Evolutionary conservation across 2,113 vertebrate genomes (phyloP).

Genomic region (Glaucidium brasilianum): DNA sequence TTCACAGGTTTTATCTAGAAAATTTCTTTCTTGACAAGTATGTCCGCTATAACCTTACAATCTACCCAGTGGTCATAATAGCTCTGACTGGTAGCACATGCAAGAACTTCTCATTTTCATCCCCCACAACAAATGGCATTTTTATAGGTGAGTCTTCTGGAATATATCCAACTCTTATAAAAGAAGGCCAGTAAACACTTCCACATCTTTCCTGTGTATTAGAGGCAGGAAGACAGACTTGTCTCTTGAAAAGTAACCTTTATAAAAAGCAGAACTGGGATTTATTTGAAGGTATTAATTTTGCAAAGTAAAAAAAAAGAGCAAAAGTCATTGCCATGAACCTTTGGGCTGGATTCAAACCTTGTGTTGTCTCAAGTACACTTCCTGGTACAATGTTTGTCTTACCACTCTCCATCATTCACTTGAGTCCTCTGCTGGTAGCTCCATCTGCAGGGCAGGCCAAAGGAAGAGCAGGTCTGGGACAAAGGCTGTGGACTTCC

Average conservation of each 20-base stretch:
- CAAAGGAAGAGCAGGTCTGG: not conserved
- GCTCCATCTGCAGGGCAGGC: not conserved
- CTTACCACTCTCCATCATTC: not conserved
- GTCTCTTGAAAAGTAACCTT: not conserved
- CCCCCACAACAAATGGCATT: conserved; percentile 57
- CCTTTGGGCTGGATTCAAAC: not conserved
- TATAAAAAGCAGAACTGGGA: not conserved
- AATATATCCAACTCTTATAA: not conserved
- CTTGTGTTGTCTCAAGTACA: not conserved
- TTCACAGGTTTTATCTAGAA: conserved; percentile 79
- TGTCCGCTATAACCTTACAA: conserved; percentile 76
- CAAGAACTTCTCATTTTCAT: conserved; percentile 45
- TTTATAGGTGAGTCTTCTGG: conserved; percentile 73
- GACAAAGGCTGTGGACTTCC: not conserved
- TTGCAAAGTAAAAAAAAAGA: not conserved
- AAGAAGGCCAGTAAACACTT: not conserved
- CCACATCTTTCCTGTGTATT: not conserved
- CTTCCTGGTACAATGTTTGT: not conserved
- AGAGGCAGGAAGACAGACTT: not conserved
- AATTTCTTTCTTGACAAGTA: conserved; percentile 80
- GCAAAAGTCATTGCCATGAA: not conserved
- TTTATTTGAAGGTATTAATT: not conserved
- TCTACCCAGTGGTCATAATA: conserved; percentile 78
- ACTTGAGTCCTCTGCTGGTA: not conserved
- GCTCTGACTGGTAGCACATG: conserved; percentile 68